Base-by-base conservation (phyloP, 2,113 vertebrate species). In the Rhizomys pruinosus region DNA sequence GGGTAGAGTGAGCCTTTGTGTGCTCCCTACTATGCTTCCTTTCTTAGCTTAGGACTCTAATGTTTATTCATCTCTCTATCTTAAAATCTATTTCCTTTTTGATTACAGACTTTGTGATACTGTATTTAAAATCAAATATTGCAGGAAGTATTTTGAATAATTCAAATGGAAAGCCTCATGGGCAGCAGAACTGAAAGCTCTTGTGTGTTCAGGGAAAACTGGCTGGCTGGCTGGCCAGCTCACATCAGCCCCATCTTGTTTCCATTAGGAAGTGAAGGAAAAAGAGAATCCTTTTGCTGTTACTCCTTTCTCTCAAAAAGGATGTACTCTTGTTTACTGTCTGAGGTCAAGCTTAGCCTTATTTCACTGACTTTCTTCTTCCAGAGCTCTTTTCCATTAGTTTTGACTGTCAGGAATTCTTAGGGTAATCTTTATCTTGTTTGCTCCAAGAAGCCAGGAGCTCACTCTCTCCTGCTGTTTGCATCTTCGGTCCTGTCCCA, bases 81-180 rank as follows among this genome's bases (percentile, higher is more conserved):
- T 69, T 86, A 63, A 88, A 89, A 63, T 86, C 19, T 69, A 4
- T 85, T 91, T 85, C 80, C 29, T 74, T 87, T 73, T 90, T 76
- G 44, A 52, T 80, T 91, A 59, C 2, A 77, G 76, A 16, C 91
- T 32, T 25, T 57, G 59, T 63, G 39, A 68, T 19, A 23, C 1
- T 90, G 3, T 84, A 68, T 91, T 92, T 74, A n/a, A 89, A 89
- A 64, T 4, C 44, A 89, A 78, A 63, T 47, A 55, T 80, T 66
- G 79, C 64, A 22, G 79, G 29, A 89, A 52, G 23, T 71, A 72
- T 86, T 92, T 92, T 55, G 23, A 77, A 69, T 93, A 90, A 74
- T 87, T 91, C 84, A 89, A 71, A 47, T n/a, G 47, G 23, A 84
- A 89, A 92, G 32, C 8, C 68, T 57, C 10, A 32, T n/a, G 39